phyloP scores from a whole-genome alignment of 2,888 invertebrate species.

The Epinotia nisella region DNA sequence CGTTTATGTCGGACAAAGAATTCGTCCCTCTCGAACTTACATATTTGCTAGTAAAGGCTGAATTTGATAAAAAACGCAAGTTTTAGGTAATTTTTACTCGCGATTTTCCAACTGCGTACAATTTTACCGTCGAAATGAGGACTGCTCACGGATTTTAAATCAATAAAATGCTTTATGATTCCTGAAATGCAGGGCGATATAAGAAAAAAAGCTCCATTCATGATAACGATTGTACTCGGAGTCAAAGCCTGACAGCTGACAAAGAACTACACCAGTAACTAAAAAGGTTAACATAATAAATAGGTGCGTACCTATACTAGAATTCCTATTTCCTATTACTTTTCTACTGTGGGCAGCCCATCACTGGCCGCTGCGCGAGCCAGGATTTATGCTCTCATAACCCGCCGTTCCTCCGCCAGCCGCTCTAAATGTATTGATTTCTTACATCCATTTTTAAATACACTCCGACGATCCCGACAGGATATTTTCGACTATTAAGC shows the following conservation, averaged over 20 bases:
- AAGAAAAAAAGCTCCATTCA: too few species aligned
- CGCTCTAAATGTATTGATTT: conserved; percentile 77
- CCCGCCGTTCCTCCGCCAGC: conserved; percentile 71
- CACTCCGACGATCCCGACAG: conserved; percentile 46
- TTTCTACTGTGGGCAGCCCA: conserved; percentile 54
- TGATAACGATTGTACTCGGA: too few species aligned
- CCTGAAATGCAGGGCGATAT: too few species aligned
- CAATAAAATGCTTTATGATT: conserved; percentile 10
- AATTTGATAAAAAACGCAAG: too few species aligned
- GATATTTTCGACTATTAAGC: conserved; percentile 37
- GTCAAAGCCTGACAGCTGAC: too few species aligned
- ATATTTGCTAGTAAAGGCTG: neutral
- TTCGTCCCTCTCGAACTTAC: too few species aligned
- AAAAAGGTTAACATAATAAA: too few species aligned
- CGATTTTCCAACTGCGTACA: neutral
- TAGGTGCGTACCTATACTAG: too few species aligned
- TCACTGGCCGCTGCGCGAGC: conserved; percentile 51
- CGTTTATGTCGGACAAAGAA: too few species aligned
- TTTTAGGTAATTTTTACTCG: neutral
- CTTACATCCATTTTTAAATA: conserved; percentile 75
- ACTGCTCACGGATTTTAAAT: neutral
- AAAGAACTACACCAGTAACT: too few species aligned
- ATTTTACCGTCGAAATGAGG: neutral
- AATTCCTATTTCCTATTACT: conserved; percentile 19
- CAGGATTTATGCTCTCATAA: conserved; percentile 81